Percentiles rank a stretch among this genome's conserved stretches.
These are phyloP conservation scores for Drosophila fuyamai DNA, from an alignment of 1,140 invertebrate genomes.

Conservation along the genomic window DNA sequence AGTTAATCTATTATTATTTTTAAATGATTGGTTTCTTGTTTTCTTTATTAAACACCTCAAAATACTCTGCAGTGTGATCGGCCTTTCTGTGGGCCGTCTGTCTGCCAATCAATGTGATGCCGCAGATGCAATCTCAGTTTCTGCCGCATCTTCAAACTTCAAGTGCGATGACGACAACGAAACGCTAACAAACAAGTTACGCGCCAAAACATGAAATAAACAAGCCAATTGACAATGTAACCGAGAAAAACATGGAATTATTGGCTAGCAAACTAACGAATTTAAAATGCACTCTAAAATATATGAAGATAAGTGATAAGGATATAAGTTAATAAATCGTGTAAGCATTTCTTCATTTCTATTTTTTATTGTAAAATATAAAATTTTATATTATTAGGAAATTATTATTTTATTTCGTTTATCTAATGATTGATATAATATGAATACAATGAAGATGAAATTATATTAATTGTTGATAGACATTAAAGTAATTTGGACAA, in stretches of 20 bases:
- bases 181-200: constrained; percentile 69
- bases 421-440: no score
- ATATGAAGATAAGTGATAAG: not conserved
- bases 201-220: constrained; percentile 79
- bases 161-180: constrained; percentile 41
- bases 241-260: constrained; percentile 15
- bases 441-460: no score
- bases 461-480: not conserved
- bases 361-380: no score
- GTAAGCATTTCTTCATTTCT: no score
- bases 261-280: not conserved
- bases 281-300: constrained; percentile 2
- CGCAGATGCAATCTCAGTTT: constrained; percentile 24
- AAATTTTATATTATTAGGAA: no score
- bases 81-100: constrained; percentile 44
- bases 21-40: constrained; percentile 4
- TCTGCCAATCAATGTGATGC: constrained; percentile 61
- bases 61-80: constrained; percentile 6
- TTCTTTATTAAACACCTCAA: constrained; percentile 16
- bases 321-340: no score
- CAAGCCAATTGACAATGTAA: constrained; percentile 73
- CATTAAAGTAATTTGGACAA: not conserved
- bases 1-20: not conserved
- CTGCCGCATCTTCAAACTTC: constrained; percentile 28
- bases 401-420: no score